A percentile compares a stretch with the other conserved stretches of the same genome.
These are phyloP conservation scores for Mycetomoellerius zeteki DNA, from an alignment of 1,140 invertebrate species.

Conservation along the genomic window DNA sequence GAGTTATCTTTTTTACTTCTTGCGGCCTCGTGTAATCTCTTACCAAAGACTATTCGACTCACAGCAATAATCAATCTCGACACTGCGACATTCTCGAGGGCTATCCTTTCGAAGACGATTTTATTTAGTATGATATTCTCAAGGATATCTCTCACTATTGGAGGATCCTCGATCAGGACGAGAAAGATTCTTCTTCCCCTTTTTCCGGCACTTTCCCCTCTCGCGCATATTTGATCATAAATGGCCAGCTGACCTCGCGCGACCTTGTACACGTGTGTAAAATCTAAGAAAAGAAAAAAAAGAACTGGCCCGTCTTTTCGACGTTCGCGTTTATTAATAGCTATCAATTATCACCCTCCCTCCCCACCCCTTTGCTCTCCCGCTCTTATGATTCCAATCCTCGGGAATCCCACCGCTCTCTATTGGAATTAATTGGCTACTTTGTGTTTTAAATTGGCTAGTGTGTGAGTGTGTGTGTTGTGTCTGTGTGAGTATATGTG, in stretches of 20 bases:
- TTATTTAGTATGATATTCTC: not conserved
- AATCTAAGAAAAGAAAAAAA: slow-evolving; percentile 63
- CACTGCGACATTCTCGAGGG: not conserved
- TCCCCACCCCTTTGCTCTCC: not conserved
- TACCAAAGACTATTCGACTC: slow-evolving; percentile 22
- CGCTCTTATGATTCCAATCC: slow-evolving; percentile 19
- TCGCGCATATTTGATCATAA: slow-evolving; percentile 40
- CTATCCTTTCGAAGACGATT: slow-evolving; percentile 8
- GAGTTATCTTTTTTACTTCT: not conserved
- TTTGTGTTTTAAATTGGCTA: slow-evolving; percentile 50
- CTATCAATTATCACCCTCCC: slow-evolving; percentile 52
- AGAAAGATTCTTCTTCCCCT: not conserved
- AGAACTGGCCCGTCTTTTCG: slow-evolving; percentile 72
- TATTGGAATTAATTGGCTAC: slow-evolving; percentile 61
- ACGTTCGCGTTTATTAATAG: slow-evolving; percentile 55
- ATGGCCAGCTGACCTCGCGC: slow-evolving; percentile 57
- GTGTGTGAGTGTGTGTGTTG: not conserved
- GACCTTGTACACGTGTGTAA: slow-evolving; percentile 60
- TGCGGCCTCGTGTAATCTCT: not conserved
- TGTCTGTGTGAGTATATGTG: not conserved
- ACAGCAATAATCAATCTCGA: slow-evolving; percentile 21
- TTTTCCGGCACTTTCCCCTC: slow-evolving; percentile 46
- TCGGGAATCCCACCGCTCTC: slow-evolving; percentile 36
- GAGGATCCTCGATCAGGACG: slow-evolving; percentile 29
- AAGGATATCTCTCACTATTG: not conserved